Conservation (phyloP, 2,797 vertebrate species). For the Sarcoramphus papa region DNA sequence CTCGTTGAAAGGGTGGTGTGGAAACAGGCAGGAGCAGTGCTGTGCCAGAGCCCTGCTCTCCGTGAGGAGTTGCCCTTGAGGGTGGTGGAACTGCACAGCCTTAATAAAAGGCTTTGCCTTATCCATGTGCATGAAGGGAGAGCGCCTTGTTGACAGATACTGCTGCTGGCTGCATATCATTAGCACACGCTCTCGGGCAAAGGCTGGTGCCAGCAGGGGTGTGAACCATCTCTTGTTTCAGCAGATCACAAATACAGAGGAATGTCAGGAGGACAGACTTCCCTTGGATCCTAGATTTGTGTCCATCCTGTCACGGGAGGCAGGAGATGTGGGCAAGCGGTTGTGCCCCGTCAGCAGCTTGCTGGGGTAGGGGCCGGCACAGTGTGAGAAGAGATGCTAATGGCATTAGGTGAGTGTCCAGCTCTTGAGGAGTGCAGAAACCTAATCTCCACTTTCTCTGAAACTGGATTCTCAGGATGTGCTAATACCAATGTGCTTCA, state of each 20-base stretch:
- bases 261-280: not conserved
- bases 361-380: not conserved
- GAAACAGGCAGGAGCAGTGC: not conserved
- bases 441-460: conserved; percentile 55
- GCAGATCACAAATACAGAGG: not conserved
- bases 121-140: not conserved
- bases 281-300: not conserved
- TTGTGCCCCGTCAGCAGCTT: not conserved
- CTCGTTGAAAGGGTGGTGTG: not conserved
- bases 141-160: not conserved
- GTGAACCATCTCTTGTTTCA: conserved; percentile 47
- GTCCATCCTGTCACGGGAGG: rapidly evolving
- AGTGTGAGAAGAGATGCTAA: not conserved
- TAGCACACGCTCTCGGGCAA: not conserved
- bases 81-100: not conserved
- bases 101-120: conserved; percentile 11
- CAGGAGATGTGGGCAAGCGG: not conserved
- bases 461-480: conserved; percentile 60
- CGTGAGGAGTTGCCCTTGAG: not conserved
- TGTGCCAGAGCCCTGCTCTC: not conserved
- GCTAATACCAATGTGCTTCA: not conserved
- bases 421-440: conserved; percentile 41
- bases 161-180: conserved; percentile 25
- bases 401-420: not conserved
- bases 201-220: conserved; percentile 29